Conservation (phyloP, 2,797 vertebrate species). For the Xyrichtys novacula region DNA sequence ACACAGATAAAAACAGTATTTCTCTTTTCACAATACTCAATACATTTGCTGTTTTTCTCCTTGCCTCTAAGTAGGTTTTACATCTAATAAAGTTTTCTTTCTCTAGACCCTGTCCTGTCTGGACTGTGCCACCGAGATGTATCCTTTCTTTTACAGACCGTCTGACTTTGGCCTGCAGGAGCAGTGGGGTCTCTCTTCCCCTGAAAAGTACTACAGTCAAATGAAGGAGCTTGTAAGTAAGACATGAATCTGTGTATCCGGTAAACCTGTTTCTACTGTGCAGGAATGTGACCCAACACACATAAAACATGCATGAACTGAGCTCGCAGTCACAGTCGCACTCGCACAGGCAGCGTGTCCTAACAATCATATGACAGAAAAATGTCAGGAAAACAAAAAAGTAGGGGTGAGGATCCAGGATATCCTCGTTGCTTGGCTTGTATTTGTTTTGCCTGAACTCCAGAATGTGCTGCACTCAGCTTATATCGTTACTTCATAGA, state of each 20-base stretch:
- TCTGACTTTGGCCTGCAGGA: constrained; percentile 75
- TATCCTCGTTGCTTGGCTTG: constrained; percentile 63
- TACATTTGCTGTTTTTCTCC: background rate
- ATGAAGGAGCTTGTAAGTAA: constrained; percentile 82
- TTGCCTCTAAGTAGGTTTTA: background rate
- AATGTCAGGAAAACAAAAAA: constrained; percentile 41
- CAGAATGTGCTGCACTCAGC: constrained; percentile 50
- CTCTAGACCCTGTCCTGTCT: constrained; percentile 88
- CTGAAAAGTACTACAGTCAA: constrained; percentile 79
- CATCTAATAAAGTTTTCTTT: background rate
- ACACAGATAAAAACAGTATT: background rate
- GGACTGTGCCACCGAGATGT: constrained; percentile 87
- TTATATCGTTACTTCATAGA: constrained; percentile 31
- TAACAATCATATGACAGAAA: constrained; percentile 66
- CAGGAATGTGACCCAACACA: background rate
- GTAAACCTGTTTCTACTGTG: background rate
- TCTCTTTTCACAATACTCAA: background rate
- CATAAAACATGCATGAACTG: background rate
- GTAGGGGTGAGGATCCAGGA: constrained; percentile 63
- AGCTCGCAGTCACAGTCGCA: no score
- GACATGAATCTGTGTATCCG: background rate
- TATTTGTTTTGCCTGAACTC: constrained; percentile 52
- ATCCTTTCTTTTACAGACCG: constrained; percentile 92
- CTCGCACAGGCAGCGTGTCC: constrained; percentile 17
- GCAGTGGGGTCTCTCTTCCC: constrained; percentile 82